These are phyloP conservation scores for Nestor notabilis DNA, from an alignment of 2,113 vertebrate genomes.

Conservation along the genomic window DNA sequence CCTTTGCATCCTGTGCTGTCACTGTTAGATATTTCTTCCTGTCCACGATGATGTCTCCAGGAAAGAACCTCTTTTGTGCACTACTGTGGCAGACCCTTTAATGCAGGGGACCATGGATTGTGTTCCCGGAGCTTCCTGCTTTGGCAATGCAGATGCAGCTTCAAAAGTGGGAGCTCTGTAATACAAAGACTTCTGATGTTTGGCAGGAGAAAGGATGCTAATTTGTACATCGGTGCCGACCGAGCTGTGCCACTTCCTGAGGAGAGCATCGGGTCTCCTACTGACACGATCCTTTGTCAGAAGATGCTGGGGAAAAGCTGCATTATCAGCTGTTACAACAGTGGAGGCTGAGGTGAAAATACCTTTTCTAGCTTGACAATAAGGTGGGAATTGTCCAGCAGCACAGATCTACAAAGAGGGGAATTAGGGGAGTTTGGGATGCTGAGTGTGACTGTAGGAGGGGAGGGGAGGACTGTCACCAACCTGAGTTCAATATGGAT, in stretches of 20 bases:
- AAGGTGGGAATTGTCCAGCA: background rate
- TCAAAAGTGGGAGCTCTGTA: background rate
- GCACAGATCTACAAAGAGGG: background rate
- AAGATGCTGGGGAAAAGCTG: background rate
- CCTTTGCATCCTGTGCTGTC: background rate
- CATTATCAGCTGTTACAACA: background rate
- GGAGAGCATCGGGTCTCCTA: background rate
- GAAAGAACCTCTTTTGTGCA: background rate
- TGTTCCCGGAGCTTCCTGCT: background rate
- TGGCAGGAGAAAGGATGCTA: background rate
- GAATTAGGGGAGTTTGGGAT: background rate
- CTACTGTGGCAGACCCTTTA: background rate
- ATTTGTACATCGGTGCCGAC: background rate
- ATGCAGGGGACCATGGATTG: background rate
- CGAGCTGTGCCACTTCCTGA: background rate
- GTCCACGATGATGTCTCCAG: background rate
- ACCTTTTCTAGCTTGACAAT: background rate
- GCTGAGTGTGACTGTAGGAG: background rate
- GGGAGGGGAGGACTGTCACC: background rate
- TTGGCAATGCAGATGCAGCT: background rate
- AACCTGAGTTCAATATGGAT: background rate
- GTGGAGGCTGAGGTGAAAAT: background rate
- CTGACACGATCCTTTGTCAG: background rate
- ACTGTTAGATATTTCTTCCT: background rate
- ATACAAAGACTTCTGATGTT: background rate